Percentiles rank a stretch among this genome's conserved stretches.
phyloP scores from a whole-genome alignment of 2,113 vertebrate genomes.

The Xenopus laevis region DNA sequence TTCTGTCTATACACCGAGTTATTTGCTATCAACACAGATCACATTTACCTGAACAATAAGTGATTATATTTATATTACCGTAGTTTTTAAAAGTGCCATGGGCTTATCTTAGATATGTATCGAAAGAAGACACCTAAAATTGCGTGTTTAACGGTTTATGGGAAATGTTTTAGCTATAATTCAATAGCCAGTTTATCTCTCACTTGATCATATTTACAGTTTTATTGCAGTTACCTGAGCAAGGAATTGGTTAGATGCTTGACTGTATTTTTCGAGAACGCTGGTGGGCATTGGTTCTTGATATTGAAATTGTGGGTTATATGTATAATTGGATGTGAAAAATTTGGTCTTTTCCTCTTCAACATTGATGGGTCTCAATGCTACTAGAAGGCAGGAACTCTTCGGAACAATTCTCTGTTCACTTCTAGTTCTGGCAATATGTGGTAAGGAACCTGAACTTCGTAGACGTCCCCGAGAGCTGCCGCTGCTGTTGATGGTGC shows the following conservation, averaged over 20 bases:
- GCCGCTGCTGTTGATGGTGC: conserved; percentile 61
- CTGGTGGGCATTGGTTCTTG: conserved; percentile 69
- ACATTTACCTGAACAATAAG: too few species aligned
- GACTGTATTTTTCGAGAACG: conserved; percentile 84
- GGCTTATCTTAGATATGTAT: too few species aligned
- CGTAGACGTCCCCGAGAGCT: conserved; percentile 59
- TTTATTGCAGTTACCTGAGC: conserved; percentile 70
- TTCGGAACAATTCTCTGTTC: conserved; percentile 49
- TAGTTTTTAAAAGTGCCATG: too few species aligned
- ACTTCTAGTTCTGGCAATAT: conserved; percentile 61
- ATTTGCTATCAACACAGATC: too few species aligned
- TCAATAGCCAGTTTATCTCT: too few species aligned
- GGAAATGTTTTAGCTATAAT: too few species aligned
- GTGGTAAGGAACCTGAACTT: conserved; percentile 78
- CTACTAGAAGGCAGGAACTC: conserved; percentile 82
- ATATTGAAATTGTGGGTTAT: conserved; percentile 93
- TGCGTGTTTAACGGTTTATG: too few species aligned
- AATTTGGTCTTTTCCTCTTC: conserved; percentile 78
- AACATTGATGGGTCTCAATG: conserved; percentile 82
- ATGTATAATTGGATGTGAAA: conserved; percentile 80
- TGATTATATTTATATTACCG: too few species aligned
- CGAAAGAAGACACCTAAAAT: too few species aligned
- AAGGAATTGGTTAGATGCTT: conserved; percentile 85
- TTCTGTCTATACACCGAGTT: too few species aligned
- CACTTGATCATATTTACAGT: too few species aligned